phyloP scores from a whole-genome alignment of 2,888 invertebrate genomes.

The Orchesella flavescens region DNA sequence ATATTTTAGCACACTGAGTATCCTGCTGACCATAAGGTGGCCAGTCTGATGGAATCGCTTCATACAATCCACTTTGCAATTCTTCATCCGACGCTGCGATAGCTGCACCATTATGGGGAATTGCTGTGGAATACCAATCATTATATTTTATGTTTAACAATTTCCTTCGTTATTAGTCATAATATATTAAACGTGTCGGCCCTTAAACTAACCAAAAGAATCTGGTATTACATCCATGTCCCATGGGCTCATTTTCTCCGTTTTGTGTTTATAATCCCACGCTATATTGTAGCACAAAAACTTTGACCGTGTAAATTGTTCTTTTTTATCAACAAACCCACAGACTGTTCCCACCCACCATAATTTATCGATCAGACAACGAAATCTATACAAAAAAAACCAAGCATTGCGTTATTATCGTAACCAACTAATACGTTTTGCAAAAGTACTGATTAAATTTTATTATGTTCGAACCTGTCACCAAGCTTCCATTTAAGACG shows the following conservation, averaged over 20 bases:
- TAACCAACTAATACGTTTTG: too few species aligned
- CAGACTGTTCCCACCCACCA: slow-evolving; percentile 96
- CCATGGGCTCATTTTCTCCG: slow-evolving; percentile 93
- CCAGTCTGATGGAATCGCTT: slow-evolving; percentile 68
- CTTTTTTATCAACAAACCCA: slow-evolving; percentile 80
- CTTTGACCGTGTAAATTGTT: slow-evolving; percentile 82
- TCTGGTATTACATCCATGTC: slow-evolving; percentile 93
- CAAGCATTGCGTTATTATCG: too few species aligned
- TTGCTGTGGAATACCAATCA: slow-evolving; percentile 75
- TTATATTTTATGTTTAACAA: too few species aligned
- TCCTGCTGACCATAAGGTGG: slow-evolving; percentile 81
- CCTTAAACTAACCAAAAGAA: slow-evolving; percentile 76
- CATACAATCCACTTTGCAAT: slow-evolving; percentile 81
- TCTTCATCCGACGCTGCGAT: slow-evolving; percentile 88
- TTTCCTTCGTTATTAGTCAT: not conserved
- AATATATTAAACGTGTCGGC: not conserved
- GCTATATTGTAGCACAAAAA: slow-evolving; percentile 86
- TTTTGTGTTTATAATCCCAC: slow-evolving; percentile 96
- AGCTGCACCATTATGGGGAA: slow-evolving; percentile 85
- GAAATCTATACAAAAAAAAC: slow-evolving; percentile 77
- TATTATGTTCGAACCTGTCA: slow-evolving; percentile 74
- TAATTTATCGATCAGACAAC: slow-evolving; percentile 95
- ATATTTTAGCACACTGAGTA: slow-evolving; percentile 83
- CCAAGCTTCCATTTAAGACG: slow-evolving; percentile 87
- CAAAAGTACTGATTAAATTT: too few species aligned